phyloP scores from a whole-genome alignment of 1,140 invertebrate genomes.

The Spodoptera frugiperda region DNA sequence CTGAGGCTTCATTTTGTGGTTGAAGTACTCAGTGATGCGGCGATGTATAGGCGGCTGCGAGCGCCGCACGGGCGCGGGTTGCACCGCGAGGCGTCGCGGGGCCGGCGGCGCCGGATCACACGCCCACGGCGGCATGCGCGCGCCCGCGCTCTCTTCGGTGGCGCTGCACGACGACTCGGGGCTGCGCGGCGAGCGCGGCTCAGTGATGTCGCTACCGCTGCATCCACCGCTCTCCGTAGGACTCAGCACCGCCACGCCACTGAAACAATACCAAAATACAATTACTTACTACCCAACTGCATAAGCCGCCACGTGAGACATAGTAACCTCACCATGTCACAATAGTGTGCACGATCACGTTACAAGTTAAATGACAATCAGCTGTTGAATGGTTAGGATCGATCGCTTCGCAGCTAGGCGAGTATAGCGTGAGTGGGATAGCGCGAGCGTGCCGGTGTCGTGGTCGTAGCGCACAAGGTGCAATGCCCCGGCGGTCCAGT shows the following conservation, averaged over 20 bases:
- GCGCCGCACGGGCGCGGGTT: constrained; percentile 79
- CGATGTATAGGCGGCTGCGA: constrained; percentile 70
- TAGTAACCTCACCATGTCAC: constrained; percentile 24
- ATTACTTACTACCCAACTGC: neutral
- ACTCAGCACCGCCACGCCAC: constrained; percentile 85
- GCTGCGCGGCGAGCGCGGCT: constrained; percentile 93
- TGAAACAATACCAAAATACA: constrained; percentile 63
- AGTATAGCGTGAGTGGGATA: constrained; percentile 63
- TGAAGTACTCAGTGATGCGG: constrained; percentile 93
- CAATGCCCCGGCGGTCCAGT: constrained; percentile 79
- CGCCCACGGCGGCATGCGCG: constrained; percentile 84
- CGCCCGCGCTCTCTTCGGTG: constrained; percentile 84
- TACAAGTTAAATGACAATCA: constrained; percentile 71
- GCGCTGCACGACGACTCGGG: constrained; percentile 85
- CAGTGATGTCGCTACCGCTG: constrained; percentile 87
- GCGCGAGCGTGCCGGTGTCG: constrained; percentile 50
- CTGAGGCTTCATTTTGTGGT: constrained; percentile 91
- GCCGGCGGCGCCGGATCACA: constrained; percentile 83
- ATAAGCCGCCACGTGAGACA: constrained; percentile 19
- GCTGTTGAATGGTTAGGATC: constrained; percentile 78
- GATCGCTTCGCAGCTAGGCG: constrained; percentile 64
- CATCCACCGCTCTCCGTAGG: constrained; percentile 80
- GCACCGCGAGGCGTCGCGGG: constrained; percentile 79
- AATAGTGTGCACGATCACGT: constrained; percentile 54
- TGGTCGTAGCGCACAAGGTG: constrained; percentile 68